Conservation (phyloP, 2,888 invertebrate genomes). For the Parnassius glacialis region DNA sequence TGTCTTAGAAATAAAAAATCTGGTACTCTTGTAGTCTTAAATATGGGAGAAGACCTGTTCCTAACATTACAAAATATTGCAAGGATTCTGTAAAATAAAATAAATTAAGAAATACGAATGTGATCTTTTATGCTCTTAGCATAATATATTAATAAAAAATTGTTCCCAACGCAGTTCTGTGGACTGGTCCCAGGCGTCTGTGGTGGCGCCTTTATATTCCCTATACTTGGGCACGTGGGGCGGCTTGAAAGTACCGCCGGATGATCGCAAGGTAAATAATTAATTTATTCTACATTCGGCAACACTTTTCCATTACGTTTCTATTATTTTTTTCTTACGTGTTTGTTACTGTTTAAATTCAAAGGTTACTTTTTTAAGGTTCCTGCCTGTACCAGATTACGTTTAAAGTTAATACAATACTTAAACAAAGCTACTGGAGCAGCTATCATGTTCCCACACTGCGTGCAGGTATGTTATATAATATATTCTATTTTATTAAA, state of each 20-base stretch:
- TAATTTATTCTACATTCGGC: neutral
- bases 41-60: too few species aligned
- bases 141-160: neutral
- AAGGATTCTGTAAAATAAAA: too few species aligned
- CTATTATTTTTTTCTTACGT: too few species aligned
- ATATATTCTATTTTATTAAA: too few species aligned
- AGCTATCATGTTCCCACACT: slow-evolving; percentile 88
- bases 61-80: too few species aligned
- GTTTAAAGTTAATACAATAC: slow-evolving; percentile 92
- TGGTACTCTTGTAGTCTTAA: too few species aligned
- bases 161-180: slow-evolving; percentile 78
- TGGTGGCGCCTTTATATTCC: slow-evolving; percentile 88
- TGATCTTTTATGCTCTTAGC: too few species aligned
- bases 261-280: slow-evolving; percentile 83
- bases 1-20: too few species aligned
- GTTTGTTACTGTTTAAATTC: too few species aligned
- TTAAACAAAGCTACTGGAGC: slow-evolving; percentile 86
- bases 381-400: slow-evolving; percentile 90
- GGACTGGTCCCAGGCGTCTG: slow-evolving; percentile 87
- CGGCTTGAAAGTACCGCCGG: slow-evolving; percentile 80
- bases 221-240: slow-evolving; percentile 88
- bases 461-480: slow-evolving; percentile 84
- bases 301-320: too few species aligned
- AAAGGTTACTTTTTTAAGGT: slow-evolving; percentile 50
- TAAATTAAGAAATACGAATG: too few species aligned